Evolutionary conservation across 2,797 vertebrate genomes (phyloP).

Genomic region (Pseudochirops corinnae): DNA sequence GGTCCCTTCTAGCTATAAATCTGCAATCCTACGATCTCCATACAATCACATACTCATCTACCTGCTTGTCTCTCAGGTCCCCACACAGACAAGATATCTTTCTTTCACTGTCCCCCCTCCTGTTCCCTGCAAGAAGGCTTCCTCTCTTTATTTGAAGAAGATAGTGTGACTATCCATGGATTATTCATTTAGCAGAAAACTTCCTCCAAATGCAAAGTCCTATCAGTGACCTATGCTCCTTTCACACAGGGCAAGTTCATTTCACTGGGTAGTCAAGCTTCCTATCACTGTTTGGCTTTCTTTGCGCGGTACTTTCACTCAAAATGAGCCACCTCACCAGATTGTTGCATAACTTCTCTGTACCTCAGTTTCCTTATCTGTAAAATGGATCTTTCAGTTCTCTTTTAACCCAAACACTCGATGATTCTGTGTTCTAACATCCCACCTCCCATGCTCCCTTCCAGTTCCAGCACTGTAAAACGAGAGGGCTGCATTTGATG

Average conservation of each 20-base stretch:
- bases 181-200: slow-evolving; percentile 8
- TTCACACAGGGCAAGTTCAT: slow-evolving; percentile 3
- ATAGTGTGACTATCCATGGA: background rate
- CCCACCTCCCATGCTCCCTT: background rate
- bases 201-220: slow-evolving; percentile 34
- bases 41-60: background rate
- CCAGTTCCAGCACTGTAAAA: background rate
- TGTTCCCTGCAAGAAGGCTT: slow-evolving; percentile 40
- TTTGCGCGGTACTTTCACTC: slow-evolving; percentile 31
- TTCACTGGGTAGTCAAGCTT: slow-evolving; percentile 11
- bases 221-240: slow-evolving; percentile 12
- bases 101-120: slow-evolving; percentile 8
- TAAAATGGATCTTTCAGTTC: background rate
- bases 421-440: background rate
- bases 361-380: background rate
- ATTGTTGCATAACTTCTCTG: background rate
- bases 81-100: background rate
- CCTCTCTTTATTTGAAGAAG: slow-evolving; percentile 49
- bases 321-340: slow-evolving; percentile 22
- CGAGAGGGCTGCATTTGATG: background rate
- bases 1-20: background rate
- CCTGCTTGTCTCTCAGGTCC: background rate
- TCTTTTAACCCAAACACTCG: background rate
- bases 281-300: slow-evolving; percentile 31
- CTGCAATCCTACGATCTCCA: background rate